Evolutionary conservation across 2,797 vertebrate genomes (phyloP).

Genomic region (Enteromius fasciolatus): DNA sequence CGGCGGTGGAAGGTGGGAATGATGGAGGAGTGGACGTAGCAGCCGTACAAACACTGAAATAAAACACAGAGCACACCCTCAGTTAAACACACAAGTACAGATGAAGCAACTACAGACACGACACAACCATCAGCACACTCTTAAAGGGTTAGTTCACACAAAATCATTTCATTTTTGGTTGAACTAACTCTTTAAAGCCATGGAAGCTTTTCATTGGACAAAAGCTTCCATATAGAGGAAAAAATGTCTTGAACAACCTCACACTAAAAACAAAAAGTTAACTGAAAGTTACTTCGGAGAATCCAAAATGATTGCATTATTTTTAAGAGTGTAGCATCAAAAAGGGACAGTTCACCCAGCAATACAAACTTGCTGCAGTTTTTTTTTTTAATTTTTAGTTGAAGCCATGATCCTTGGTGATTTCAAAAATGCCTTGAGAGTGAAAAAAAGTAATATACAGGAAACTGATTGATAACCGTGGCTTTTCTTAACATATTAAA

Average conservation of each 20-base stretch:
- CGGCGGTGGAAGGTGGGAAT: slow-evolving; percentile 98
- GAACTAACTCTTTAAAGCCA: background rate
- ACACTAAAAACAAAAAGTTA: background rate
- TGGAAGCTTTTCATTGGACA: background rate
- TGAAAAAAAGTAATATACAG: background rate
- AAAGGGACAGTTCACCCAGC: background rate
- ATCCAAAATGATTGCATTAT: background rate
- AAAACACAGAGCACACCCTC: slow-evolving; percentile 45
- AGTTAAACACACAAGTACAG: slow-evolving; percentile 1
- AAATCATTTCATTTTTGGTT: too few relatives aligned
- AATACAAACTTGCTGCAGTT: background rate
- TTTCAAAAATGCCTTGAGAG: background rate
- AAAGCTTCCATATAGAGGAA: background rate
- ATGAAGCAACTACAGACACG: background rate
- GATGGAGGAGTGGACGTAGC: slow-evolving; percentile 99
- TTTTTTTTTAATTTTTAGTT: background rate
- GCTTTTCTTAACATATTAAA: background rate
- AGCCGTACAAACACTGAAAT: slow-evolving; percentile 93
- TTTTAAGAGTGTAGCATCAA: background rate
- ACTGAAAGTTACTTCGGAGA: background rate
- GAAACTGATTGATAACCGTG: background rate
- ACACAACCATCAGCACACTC: background rate
- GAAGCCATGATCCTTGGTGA: background rate
- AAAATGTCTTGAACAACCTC: background rate
- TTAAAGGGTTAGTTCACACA: background rate